Base-by-base conservation (phyloP, 2,113 vertebrate species). In the Peromyscus californicus region DNA sequence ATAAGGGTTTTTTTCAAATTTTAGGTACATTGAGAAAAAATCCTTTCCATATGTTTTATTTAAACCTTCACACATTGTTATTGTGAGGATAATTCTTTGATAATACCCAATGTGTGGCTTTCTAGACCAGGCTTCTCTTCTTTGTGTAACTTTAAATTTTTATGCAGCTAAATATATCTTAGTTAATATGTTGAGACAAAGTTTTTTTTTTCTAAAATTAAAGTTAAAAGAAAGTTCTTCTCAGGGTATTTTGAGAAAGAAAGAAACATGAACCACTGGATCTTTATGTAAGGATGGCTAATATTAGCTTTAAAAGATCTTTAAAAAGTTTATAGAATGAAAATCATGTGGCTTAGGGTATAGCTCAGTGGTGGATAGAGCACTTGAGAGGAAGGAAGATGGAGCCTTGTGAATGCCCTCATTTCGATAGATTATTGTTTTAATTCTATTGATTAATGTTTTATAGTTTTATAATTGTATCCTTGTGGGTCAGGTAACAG, bases 161-260 rank as follows among this genome's bases (percentile, higher is more conserved):
- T 92, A n/a, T 76, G 51, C 17, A 42, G 31, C 76, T 93, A 76
- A 95, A 91, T 85, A 89, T 63, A 87, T 74, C 63, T 88, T 83
- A 45, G 67, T 51, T 86, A n/a, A 48, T 87, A 39, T 39, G 36
- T 54, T 88, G 29, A 61, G 39, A 92, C 75, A 90, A 90, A 97
- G 24, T 6, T 51, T 89, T 87, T 70, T 87, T 59, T 31, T 78
- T 29, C 83, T 65, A 74, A 86, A 93, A 22, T 82, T 59, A 74
- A 84, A 42, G 4, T 36, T 10, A 74, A 92, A 48, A 88, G 57
- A 91, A 76, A 67, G 29, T 54, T 88, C 9, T 91, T 88, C 85
- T 39, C 12, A 36, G 29, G 3, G 7, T 59, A 97, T n/a, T 79
- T 91, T 79, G 74, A 95, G 39, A 91, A 33, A 76, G 8, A 78